Evolutionary conservation across 2,797 vertebrate species (phyloP).

Genomic region (Gobio occitaniae): DNA sequence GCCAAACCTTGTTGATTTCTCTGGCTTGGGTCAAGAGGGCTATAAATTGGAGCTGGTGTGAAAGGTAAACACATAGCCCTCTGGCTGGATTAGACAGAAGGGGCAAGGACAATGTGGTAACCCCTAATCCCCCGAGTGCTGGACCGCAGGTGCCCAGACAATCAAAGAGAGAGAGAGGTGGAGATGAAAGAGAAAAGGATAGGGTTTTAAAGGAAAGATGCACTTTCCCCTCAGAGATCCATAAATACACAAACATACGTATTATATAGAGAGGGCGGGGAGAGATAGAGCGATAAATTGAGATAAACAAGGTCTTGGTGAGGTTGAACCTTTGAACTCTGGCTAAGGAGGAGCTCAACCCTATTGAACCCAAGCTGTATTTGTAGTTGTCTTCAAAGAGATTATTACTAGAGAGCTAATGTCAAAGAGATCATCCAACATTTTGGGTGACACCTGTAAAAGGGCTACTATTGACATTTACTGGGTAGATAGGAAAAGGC

Average conservation of each 20-base stretch:
- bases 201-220: conserved; percentile 40
- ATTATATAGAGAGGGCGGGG: conserved; percentile 15
- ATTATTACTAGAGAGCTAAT: conserved; percentile 12
- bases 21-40: conserved; percentile 52
- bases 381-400: conserved; percentile 11
- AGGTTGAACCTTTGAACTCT: conserved; percentile 49
- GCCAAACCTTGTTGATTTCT: conserved; percentile 53
- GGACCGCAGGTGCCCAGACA: conserved; percentile 52
- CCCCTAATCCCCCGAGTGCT: conserved; percentile 48
- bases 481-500: conserved; percentile 23
- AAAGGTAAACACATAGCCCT: conserved; percentile 51
- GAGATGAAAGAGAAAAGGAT: conserved; percentile 24
- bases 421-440: conserved; percentile 20
- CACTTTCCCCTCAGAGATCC: conserved; percentile 34
- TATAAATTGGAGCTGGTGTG: conserved; percentile 50
- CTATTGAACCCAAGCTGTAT: conserved; percentile 14
- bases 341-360: conserved; percentile 12
- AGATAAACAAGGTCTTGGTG: conserved; percentile 36
- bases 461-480: conserved; percentile 36
- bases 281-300: conserved; percentile 22
- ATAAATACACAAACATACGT: conserved; percentile 43
- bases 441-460: conserved; percentile 32
- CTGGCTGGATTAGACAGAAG: conserved; percentile 50
- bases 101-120: conserved; percentile 31
- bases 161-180: conserved; percentile 43